Evolutionary conservation across 2,797 vertebrate species (phyloP).

Genomic region (Agapornis canus): DNA sequence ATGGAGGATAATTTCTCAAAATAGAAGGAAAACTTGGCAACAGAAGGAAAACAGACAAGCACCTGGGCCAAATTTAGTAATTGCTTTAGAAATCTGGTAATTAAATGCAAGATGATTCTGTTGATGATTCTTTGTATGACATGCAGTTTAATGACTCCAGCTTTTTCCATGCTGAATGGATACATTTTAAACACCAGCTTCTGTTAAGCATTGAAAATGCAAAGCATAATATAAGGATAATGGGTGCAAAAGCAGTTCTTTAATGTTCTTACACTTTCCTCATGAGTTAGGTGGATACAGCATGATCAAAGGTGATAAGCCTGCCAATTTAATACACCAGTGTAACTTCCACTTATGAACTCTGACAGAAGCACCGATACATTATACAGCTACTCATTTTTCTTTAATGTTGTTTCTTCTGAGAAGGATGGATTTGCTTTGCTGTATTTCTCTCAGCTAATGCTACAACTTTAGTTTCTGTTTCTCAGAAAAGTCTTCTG

Average conservation of each 20-base stretch:
- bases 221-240: not conserved
- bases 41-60: not conserved
- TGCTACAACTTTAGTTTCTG: not conserved
- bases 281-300: not conserved
- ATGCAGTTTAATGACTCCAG: not conserved
- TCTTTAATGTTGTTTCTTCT: not conserved
- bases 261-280: not conserved
- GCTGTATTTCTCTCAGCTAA: not conserved
- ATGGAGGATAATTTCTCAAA: not conserved
- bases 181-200: slow-evolving; percentile 27
- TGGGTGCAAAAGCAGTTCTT: slow-evolving; percentile 28
- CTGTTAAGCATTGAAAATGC: slow-evolving; percentile 51
- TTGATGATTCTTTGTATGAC: not conserved
- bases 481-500: not conserved
- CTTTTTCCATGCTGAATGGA: not conserved
- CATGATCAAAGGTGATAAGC: not conserved
- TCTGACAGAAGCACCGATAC: not conserved
- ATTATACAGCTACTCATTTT: not conserved
- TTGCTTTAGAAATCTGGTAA: slow-evolving; percentile 36
- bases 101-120: slow-evolving; percentile 35
- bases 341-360: not conserved
- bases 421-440: not conserved
- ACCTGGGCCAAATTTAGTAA: slow-evolving; percentile 18
- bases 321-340: not conserved
- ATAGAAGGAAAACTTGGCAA: not conserved